Evolutionary conservation across 2,888 invertebrate genomes (phyloP), one percentile per base, ranked within the genome.

Genomic region (Spicauda simplicius): DNA sequence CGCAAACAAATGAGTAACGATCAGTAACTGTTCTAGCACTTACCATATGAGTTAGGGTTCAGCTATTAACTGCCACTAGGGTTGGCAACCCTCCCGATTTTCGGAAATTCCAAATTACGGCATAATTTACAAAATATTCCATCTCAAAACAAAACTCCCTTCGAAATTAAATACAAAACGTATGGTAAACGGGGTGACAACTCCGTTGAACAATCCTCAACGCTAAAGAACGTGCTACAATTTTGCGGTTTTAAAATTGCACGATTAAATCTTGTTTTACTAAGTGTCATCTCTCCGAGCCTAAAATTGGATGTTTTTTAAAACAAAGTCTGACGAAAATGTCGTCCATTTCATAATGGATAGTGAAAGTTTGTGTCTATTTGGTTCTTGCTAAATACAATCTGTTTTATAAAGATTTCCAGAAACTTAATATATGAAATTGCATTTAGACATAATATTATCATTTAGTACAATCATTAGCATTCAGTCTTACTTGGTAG

Each of bases 1-100:
- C 66, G 60, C 66, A 66, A 66, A 66, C 66, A 66, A 59, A 66
- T 66, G 66, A 66, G 60, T 66, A 61, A 66, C 66, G 66, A 66
- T 66, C 66, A 66, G 66, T 66, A 66, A 66, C 66, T 66, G 66
- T 60, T 66, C 66, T 66, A 66, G 50, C 66, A 55, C 66, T 66
- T 66, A 66, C 66, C 66, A 66, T 66, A 66, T 66, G 66, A 66
- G 66, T 66, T 60, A 66, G 55, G 66, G 66, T 66, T 60, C 37
- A 66, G 66, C 66, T 66, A 66, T 66, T 66, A 66, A 66, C 55
- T 66, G 55, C 33, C n/a, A 16, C 12, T 41, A 66, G 60, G 66
- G 66, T 20, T 66, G 66, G 60, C 60, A 66, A 52, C 41, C 8
- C n/a, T 30, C 33, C 55, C 55, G 30, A 55, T 45, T 50, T 64